These are phyloP conservation scores for Kryptopterus vitreolus DNA, from an alignment of 2,797 vertebrate species.

Conservation along the genomic window DNA sequence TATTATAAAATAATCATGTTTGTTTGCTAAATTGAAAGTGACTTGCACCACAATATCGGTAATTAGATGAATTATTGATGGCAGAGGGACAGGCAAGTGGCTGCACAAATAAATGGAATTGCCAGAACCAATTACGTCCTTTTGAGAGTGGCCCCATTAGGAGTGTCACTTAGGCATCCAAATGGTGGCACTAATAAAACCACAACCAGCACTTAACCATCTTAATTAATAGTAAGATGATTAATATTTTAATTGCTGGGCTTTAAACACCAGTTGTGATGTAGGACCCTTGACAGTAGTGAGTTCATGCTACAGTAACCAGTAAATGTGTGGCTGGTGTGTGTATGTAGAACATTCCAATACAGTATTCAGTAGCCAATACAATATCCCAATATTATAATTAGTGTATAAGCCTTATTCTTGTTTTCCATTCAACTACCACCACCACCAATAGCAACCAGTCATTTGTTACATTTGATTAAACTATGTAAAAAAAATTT, in stretches of 20 bases:
- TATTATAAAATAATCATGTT: constrained; percentile 94
- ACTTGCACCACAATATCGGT: constrained; percentile 85
- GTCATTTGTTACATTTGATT: neutral
- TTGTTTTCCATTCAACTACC: neutral
- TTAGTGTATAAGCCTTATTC: neutral
- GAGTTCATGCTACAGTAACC: constrained; percentile 11
- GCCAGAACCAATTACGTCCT: constrained; percentile 88
- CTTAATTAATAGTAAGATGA: constrained; percentile 87
- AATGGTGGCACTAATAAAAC: constrained; percentile 79
- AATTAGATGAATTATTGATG: constrained; percentile 97
- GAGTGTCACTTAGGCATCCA: constrained; percentile 83
- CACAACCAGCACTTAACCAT: constrained; percentile 76
- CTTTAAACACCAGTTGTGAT: constrained; percentile 66
- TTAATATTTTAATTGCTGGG: constrained; percentile 83
- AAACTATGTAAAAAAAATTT: neutral
- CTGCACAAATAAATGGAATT: constrained; percentile 86
- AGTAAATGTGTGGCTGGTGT: no score
- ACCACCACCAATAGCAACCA: neutral
- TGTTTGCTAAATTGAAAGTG: constrained; percentile 91
- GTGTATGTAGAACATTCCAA: constrained; percentile 22
- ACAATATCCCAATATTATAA: neutral
- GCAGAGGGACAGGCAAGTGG: constrained; percentile 72
- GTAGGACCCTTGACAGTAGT: constrained; percentile 42
- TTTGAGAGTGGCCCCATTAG: constrained; percentile 82
- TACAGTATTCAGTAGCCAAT: neutral